These are phyloP conservation scores for Griposia aprilina DNA, from an alignment of 2,888 invertebrate genomes.

Conservation along the genomic window DNA sequence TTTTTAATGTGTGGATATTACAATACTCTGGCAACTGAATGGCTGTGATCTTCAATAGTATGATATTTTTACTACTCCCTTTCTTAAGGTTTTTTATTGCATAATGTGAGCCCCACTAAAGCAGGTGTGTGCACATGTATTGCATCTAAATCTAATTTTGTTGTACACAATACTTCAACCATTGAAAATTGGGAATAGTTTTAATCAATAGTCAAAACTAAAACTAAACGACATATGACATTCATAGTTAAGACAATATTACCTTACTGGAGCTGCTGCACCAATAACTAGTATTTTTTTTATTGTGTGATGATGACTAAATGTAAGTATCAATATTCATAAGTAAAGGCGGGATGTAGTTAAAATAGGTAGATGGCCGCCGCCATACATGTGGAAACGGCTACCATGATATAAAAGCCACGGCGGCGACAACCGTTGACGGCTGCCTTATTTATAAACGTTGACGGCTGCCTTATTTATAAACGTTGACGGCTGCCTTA, in stretches of 20 bases:
- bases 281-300: not conserved
- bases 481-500: not conserved
- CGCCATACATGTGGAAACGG: too few relatives aligned
- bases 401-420: too few relatives aligned
- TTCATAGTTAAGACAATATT: too few relatives aligned
- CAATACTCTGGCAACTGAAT: not conserved
- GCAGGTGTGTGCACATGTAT: not conserved
- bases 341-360: not conserved
- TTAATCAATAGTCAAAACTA: too few relatives aligned
- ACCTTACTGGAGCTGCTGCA: not conserved
- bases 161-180: not conserved
- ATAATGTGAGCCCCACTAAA: not conserved
- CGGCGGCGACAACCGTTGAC: not conserved
- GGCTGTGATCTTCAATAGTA: not conserved
- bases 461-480: not conserved
- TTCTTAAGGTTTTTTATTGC: not conserved
- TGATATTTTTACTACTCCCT: not conserved
- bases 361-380: not conserved
- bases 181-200: too few relatives aligned
- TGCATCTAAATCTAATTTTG: not conserved
- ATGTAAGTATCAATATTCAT: not conserved
- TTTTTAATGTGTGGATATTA: too few relatives aligned
- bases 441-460: not conserved
- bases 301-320: not conserved
- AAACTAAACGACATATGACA: too few relatives aligned